These are phyloP conservation scores for Eptesicus fuscus DNA, from an alignment of 2,113 vertebrate genomes.

Conservation along the genomic window DNA sequence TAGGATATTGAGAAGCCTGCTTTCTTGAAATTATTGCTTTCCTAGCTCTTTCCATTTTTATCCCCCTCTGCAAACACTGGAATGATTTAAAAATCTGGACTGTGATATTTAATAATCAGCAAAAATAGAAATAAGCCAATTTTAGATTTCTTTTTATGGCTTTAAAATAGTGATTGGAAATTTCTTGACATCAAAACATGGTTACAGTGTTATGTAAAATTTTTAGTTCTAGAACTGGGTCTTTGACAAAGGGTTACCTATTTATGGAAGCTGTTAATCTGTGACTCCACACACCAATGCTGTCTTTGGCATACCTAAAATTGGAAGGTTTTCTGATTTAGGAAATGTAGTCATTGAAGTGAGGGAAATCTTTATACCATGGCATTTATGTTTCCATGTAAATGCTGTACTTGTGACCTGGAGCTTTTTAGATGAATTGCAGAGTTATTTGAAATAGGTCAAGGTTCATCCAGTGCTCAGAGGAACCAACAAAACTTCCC, in stretches of 20 bases:
- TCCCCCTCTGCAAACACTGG: not conserved
- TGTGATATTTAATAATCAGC: constrained; percentile 15
- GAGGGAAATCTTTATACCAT: constrained; percentile 28
- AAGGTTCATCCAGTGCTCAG: not conserved
- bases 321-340: constrained; percentile 50
- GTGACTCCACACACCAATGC: not conserved
- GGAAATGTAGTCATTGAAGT: not conserved
- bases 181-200: constrained; percentile 58
- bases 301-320: constrained; percentile 59
- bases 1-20: not conserved
- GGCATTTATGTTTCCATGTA: constrained; percentile 54
- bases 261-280: constrained; percentile 53
- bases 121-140: constrained; percentile 13
- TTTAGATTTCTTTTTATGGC: constrained; percentile 37
- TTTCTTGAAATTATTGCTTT: constrained; percentile 33
- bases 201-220: not conserved
- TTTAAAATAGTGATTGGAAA: constrained; percentile 43
- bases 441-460: constrained; percentile 52
- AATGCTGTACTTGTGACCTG: constrained; percentile 38
- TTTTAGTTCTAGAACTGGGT: constrained; percentile 17
- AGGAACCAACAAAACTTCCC: not conserved
- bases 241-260: not conserved
- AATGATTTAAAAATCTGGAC: constrained; percentile 23
- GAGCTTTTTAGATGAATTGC: constrained; percentile 45
- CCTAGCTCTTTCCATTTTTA: not conserved